These are phyloP conservation scores for Brachypodius melanocephalos DNA, from an alignment of 2,113 vertebrate species.

Conservation along the genomic window DNA sequence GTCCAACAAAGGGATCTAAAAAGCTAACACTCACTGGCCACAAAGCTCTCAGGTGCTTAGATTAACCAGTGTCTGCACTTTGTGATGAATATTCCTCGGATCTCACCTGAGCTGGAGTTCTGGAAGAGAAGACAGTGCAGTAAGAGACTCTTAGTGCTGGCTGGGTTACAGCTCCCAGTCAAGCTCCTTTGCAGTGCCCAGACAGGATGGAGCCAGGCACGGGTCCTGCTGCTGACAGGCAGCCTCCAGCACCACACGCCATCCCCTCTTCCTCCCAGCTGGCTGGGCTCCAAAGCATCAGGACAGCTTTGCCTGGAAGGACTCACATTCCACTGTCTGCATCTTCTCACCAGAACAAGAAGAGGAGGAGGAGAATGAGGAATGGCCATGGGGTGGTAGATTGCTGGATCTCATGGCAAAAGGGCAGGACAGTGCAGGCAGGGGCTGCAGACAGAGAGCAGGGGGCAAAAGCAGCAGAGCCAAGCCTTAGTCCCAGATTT, in stretches of 20 bases:
- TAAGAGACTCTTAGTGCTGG: neutral
- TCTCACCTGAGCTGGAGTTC: constrained; percentile 24
- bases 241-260: neutral
- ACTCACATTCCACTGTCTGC: neutral
- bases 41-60: constrained; percentile 13
- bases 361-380: neutral
- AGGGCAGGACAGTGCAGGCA: neutral
- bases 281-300: neutral
- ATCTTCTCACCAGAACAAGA: neutral
- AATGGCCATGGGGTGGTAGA: rapidly evolving
- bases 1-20: neutral
- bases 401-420: neutral
- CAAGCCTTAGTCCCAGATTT: neutral
- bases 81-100: neutral
- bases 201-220: neutral
- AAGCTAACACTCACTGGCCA: neutral
- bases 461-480: neutral
- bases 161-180: neutral
- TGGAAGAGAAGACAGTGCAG: neutral
- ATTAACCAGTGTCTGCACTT: neutral
- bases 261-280: neutral
- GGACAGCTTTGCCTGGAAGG: neutral
- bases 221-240: neutral
- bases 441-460: neutral
- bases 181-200: neutral